Conservation (phyloP, 2,113 vertebrate species). For the Amblyopsis rosae region DNA sequence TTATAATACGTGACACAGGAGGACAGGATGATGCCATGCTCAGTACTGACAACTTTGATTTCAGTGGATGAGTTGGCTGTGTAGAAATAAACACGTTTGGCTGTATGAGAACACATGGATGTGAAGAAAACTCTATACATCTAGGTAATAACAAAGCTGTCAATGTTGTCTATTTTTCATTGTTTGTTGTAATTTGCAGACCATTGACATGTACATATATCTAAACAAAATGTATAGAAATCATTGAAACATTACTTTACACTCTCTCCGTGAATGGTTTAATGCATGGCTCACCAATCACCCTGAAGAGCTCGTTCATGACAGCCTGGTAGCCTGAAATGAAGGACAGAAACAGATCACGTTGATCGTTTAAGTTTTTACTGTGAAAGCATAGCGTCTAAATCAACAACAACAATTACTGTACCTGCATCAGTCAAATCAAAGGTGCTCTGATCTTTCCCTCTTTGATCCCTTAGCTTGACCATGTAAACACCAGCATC, state of each 20-base stretch:
- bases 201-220: neutral
- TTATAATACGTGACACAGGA: conserved; percentile 85
- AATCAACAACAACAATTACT: neutral
- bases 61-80: conserved; percentile 88
- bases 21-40: conserved; percentile 91
- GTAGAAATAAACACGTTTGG: neutral
- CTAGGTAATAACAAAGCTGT: neutral
- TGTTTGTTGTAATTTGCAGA: neutral
- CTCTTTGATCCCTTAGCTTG: conserved; percentile 88
- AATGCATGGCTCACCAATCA: conserved; percentile 85
- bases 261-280: neutral
- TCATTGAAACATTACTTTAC: neutral
- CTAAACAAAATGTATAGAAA: neutral
- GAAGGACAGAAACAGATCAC: conserved; percentile 13
- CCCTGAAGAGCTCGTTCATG: conserved; percentile 92
- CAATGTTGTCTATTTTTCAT: conserved; percentile 7
- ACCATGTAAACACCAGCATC: conserved; percentile 91
- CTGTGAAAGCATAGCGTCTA: neutral
- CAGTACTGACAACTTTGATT: conserved; percentile 89
- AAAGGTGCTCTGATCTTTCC: conserved; percentile 87
- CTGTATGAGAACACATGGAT: neutral
- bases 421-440: conserved; percentile 88
- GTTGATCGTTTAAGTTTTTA: neutral
- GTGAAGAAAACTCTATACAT: neutral
- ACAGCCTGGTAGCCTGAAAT: conserved; percentile 88